Percentiles rank a stretch among this genome's conserved stretches.
phyloP scores from a whole-genome alignment of 37 sponge, comb jelly and placozoan species.

The Hormiphora californensis region DNA sequence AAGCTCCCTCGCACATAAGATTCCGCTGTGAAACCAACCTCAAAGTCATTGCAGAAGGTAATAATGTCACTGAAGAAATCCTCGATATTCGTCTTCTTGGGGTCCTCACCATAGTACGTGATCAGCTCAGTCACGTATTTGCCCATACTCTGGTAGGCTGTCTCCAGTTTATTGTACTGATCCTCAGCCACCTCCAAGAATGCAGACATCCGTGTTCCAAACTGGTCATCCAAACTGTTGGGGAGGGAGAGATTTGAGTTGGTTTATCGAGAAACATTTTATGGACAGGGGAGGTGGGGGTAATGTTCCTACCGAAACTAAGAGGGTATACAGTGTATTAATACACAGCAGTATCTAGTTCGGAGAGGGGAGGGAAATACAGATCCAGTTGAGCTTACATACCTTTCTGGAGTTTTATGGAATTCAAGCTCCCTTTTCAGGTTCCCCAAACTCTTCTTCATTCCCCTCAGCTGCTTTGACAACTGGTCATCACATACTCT shows the following conservation, averaged over 20 bases:
- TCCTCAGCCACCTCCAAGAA: slow-evolving; percentile 64
- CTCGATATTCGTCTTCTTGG: slow-evolving; percentile 78
- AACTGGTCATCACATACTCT: slow-evolving; percentile 56
- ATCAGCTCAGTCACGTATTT: slow-evolving; percentile 63
- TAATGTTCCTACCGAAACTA: too few species aligned
- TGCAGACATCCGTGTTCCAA: slow-evolving; percentile 50
- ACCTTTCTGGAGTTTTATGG: slow-evolving; percentile 44
- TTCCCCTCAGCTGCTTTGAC: slow-evolving; percentile 39
- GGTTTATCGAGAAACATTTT: too few species aligned
- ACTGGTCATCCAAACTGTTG: slow-evolving; percentile 28
- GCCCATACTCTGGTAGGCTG: slow-evolving; percentile 70
- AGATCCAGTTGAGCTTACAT: too few species aligned
- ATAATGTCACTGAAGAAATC: slow-evolving; percentile 90
- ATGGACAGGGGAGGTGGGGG: too few species aligned
- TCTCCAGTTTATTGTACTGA: slow-evolving; percentile 59
- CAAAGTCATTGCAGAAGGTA: slow-evolving; percentile 80
- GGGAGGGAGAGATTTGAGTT: too few species aligned
- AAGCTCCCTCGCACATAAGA: too few species aligned
- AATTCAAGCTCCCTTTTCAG: slow-evolving; percentile 49
- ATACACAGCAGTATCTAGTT: too few species aligned
- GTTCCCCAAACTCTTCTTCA: slow-evolving; percentile 50
- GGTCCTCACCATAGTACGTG: slow-evolving; percentile 61
- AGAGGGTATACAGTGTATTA: too few species aligned
- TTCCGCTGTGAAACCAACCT: too few species aligned
- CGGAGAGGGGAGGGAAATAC: too few species aligned